phyloP scores from a whole-genome alignment of 2,113 vertebrate species.

The Pavo muticus region DNA sequence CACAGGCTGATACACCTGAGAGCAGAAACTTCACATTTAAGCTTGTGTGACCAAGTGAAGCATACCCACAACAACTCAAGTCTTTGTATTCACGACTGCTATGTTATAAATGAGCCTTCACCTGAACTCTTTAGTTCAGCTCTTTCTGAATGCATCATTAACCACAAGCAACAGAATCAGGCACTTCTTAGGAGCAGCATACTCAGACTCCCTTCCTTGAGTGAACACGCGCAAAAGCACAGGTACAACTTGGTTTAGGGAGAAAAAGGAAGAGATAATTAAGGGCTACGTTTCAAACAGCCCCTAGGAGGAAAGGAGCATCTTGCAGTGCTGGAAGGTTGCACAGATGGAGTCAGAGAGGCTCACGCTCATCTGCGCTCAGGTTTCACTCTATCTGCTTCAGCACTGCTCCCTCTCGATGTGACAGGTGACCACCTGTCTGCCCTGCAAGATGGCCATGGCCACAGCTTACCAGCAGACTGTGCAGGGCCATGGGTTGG shows the following conservation, averaged over 20 bases:
- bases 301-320: background rate
- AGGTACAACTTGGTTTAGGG: background rate
- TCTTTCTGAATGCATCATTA: background rate
- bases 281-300: background rate
- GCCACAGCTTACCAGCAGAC: background rate
- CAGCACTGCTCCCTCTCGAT: background rate
- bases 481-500: background rate
- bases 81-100: background rate
- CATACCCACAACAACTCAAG: background rate
- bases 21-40: background rate
- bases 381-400: background rate
- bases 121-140: background rate
- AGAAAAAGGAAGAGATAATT: background rate
- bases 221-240: background rate
- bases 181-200: background rate
- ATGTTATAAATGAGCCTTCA: background rate
- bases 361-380: background rate
- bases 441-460: background rate
- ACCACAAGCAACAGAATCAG: background rate
- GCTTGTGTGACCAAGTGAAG: background rate
- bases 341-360: background rate
- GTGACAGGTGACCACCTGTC: conserved; percentile 27
- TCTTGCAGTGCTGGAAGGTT: background rate
- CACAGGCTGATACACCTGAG: background rate
- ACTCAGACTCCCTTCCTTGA: background rate